A percentile compares a stretch with the other conserved stretches of the same genome.
Evolutionary conservation across 2,888 invertebrate genomes (phyloP).

Genomic region (Apotomis capreana): DNA sequence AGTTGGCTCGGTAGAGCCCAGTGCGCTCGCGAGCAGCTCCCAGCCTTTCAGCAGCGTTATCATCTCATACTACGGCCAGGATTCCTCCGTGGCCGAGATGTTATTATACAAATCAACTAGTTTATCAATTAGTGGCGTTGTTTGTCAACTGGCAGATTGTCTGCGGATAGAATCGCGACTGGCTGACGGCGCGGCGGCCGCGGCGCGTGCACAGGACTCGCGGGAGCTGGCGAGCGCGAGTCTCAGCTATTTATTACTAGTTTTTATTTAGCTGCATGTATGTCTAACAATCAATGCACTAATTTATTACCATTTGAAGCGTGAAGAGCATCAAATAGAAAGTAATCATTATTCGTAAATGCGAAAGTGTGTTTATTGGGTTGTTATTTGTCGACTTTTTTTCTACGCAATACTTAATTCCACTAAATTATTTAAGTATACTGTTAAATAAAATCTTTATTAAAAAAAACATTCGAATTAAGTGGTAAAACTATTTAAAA

Average conservation of each 20-base stretch:
- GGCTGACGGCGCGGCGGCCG: background rate
- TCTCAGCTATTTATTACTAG: background rate
- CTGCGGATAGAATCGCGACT: constrained; percentile 13
- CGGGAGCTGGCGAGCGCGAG: constrained; percentile 3
- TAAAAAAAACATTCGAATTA: too few species aligned
- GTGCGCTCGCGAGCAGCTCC: constrained; percentile 53
- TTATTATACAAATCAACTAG: constrained; percentile 6
- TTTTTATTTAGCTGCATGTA: background rate
- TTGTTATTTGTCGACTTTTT: too few species aligned
- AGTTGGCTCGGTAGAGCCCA: constrained; percentile 1
- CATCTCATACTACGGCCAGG: constrained; percentile 50
- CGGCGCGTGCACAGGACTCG: background rate
- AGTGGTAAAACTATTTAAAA: too few species aligned
- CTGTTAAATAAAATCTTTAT: too few species aligned
- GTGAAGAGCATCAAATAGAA: too few species aligned
- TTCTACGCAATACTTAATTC: too few species aligned
- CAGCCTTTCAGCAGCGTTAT: constrained; percentile 63
- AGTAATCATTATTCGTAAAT: too few species aligned
- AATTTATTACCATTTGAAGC: too few species aligned
- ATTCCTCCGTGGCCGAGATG: background rate
- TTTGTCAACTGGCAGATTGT: constrained; percentile 24
- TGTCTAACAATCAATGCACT: too few species aligned
- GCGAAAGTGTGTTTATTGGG: too few species aligned
- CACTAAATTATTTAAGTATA: too few species aligned
- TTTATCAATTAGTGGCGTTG: constrained; percentile 21